Conservation (phyloP, 2,113 vertebrate species). For the Turnix velox region DNA sequence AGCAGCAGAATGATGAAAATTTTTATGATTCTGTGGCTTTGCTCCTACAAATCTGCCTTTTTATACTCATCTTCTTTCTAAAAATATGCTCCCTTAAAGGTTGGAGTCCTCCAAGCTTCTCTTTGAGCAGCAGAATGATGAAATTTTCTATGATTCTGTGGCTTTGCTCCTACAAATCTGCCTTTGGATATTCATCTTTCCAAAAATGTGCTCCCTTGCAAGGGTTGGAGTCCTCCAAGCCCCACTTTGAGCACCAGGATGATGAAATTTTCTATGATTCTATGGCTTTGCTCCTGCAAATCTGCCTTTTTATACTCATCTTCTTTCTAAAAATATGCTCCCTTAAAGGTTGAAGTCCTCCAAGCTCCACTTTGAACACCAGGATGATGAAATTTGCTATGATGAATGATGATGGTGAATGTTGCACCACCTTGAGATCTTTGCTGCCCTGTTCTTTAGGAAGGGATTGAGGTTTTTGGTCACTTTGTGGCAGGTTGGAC, state of each 20-base stretch:
- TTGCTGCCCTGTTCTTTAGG: neutral
- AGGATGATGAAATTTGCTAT: fast-evolving
- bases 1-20: too few species aligned
- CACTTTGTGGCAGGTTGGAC: neutral
- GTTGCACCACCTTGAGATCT: neutral
- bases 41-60: too few species aligned
- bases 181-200: neutral
- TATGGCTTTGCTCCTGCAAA: neutral
- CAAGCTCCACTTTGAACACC: neutral
- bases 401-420: neutral
- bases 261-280: neutral
- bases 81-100: too few species aligned
- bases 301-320: neutral
- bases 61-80: too few species aligned
- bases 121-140: too few species aligned
- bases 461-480: neutral
- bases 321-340: fast-evolving
- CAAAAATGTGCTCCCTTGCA: fast-evolving
- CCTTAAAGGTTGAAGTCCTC: neutral
- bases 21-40: too few species aligned
- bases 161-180: neutral
- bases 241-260: neutral
- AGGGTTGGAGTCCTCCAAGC: neutral
- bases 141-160: neutral
- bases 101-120: too few species aligned